These are phyloP conservation scores for Tethea ocularis DNA, from an alignment of 2,888 invertebrate genomes.

Conservation along the genomic window DNA sequence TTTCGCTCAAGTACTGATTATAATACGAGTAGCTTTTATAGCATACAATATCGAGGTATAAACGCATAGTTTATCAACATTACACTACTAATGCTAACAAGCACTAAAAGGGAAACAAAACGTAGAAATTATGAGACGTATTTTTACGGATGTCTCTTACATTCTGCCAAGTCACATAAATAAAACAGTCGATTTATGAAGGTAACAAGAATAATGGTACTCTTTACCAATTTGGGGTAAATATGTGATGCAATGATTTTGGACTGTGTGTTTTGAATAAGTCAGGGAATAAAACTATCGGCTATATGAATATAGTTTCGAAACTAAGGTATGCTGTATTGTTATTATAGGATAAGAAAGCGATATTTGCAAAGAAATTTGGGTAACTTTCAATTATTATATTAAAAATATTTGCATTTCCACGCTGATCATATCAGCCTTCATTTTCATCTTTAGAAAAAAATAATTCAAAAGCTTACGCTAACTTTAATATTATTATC, in stretches of 20 bases:
- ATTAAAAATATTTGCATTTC: not conserved
- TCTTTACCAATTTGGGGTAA: slow-evolving; percentile 14
- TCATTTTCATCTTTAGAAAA: not conserved
- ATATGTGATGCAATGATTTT: slow-evolving; percentile 3
- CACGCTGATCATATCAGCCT: not conserved
- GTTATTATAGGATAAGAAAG: not conserved
- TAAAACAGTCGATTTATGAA: not conserved
- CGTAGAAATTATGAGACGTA: not conserved
- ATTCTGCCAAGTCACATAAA: slow-evolving; percentile 3
- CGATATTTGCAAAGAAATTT: not conserved
- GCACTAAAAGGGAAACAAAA: not conserved
- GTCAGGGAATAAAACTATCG: not conserved
- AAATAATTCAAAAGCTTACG: not conserved
- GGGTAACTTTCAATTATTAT: not conserved
- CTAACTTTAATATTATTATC: not conserved
- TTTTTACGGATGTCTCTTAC: not conserved
- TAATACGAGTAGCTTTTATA: no score
- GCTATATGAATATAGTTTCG: not conserved
- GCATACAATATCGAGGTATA: no score
- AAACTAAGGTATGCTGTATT: not conserved
- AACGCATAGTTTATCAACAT: no score
- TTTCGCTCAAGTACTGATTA: no score
- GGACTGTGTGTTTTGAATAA: not conserved
- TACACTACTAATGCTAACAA: not conserved
- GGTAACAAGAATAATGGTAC: slow-evolving; percentile 11